Evolutionary conservation across 1,140 invertebrate species (phyloP).

Genomic region (Drosophila watanabei): DNA sequence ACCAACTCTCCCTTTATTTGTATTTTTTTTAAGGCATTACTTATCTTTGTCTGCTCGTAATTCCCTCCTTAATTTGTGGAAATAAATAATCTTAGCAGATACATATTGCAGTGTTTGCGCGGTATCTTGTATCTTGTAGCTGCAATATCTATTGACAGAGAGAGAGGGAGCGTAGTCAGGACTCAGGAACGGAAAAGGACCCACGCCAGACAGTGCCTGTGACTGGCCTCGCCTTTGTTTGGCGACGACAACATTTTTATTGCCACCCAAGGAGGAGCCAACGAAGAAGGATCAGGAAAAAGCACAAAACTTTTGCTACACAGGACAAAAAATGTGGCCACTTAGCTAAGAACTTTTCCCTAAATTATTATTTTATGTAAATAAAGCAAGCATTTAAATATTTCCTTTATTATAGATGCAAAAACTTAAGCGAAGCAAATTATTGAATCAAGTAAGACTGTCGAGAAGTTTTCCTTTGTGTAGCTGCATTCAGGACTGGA

Average conservation of each 20-base stretch:
- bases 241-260: conserved; percentile 73
- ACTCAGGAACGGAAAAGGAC: background rate
- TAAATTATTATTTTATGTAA: background rate
- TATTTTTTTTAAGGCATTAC: background rate
- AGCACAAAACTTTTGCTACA: background rate
- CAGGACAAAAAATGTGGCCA: background rate
- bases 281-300: background rate
- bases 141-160: conserved; percentile 75
- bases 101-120: conserved; percentile 45
- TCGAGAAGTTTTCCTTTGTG: background rate
- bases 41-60: background rate
- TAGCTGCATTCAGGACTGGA: conserved; percentile 27
- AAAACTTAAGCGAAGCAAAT: too few species aligned
- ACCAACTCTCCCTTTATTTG: background rate
- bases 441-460: background rate
- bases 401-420: background rate
- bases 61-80: conserved; percentile 9
- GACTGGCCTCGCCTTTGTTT: conserved; percentile 68
- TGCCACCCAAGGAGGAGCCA: conserved; percentile 24
- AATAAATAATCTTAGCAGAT: conserved; percentile 52
- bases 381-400: background rate
- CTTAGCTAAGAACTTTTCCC: accelerated
- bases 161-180: background rate
- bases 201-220: background rate
- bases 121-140: conserved; percentile 43